Base-by-base conservation (phyloP, 1,140 invertebrate genomes). In the Eupeodes corollae region DNA sequence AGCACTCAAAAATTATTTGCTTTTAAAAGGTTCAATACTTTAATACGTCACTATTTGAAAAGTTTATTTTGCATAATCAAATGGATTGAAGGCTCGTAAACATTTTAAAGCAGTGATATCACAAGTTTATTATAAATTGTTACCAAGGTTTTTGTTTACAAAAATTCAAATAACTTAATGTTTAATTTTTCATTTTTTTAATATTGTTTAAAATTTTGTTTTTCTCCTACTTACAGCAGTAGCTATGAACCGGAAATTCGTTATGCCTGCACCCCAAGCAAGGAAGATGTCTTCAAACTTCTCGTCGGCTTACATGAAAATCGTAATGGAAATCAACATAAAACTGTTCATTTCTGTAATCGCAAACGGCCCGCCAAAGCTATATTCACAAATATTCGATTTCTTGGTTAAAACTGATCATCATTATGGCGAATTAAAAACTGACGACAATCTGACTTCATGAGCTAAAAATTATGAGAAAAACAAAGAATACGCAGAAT, bases 311-410 rank as follows among this genome's bases (percentile, higher is more conserved):
- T 80, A 6, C 78, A 79, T 56, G 75, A 77, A 50, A 72, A 76
- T 46, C 69, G 73, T 18, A 70, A 72, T 44, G 78, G 75, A 0
- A 75, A 74, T 47, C 69, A 73, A 33, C 69, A 71, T 30, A 68
- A 70, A 51, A 71, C 70, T n/a, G 70, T 80, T 0, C 71, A 75
- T 50, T 79, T 79, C 58, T 80, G 78, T 55, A 79, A 79, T 57
- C 66, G 77, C 31, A 73, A 72, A 48, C 69, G 77, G 50, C 75
- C 75, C 0, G 75, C 77, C 14, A 69, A 69, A 42, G 63, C 73
- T 9, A 71, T 80, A 13, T 77, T 77, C 53, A 79, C 77, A 48
- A 79, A 79, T 55, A 78, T 80, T 48, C 71, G 77, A n/a, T 79
- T 79, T 56, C 57, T 79, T 38, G 78, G 77, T 46, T 69, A 67